Conservation (phyloP, 37 sponge, comb jelly and placozoan genomes). For the Cladorhizidae sp. region DNA sequence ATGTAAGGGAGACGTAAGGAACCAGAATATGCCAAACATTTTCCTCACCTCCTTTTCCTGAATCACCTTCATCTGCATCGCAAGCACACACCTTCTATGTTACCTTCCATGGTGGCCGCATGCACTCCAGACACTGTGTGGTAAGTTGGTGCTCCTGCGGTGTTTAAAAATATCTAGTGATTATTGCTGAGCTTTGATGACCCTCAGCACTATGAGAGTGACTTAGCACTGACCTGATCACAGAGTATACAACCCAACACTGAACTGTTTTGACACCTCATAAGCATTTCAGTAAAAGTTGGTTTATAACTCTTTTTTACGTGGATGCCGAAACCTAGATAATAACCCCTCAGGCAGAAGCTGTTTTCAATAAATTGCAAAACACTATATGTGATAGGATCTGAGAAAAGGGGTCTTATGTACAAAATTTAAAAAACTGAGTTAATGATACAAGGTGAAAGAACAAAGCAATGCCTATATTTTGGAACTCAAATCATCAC, state of each 20-base stretch:
- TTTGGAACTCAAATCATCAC: no score
- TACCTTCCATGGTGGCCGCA: slow-evolving; percentile 62
- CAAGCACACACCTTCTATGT: slow-evolving; percentile 78
- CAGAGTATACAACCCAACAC: neutral
- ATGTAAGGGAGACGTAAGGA: neutral
- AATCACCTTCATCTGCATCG: slow-evolving; percentile 68
- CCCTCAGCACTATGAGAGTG: no score
- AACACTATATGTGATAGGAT: no score
- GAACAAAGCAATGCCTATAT: no score
- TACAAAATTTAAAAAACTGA: no score
- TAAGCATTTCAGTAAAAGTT: neutral
- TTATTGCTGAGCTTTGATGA: neutral
- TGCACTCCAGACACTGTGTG: slow-evolving; percentile 73
- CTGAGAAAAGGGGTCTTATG: no score
- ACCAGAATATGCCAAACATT: neutral
- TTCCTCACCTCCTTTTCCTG: slow-evolving; percentile 62
- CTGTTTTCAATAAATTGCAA: no score
- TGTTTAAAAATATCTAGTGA: neutral
- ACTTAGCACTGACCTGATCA: no score
- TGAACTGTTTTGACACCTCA: neutral
- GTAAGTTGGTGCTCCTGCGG: slow-evolving; percentile 63
- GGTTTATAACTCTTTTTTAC: no score
- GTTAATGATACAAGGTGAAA: no score
- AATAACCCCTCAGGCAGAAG: no score
- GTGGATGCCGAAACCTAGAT: no score